phyloP scores from a whole-genome alignment of 2,797 vertebrate genomes.

The Sitta carolinensis region DNA sequence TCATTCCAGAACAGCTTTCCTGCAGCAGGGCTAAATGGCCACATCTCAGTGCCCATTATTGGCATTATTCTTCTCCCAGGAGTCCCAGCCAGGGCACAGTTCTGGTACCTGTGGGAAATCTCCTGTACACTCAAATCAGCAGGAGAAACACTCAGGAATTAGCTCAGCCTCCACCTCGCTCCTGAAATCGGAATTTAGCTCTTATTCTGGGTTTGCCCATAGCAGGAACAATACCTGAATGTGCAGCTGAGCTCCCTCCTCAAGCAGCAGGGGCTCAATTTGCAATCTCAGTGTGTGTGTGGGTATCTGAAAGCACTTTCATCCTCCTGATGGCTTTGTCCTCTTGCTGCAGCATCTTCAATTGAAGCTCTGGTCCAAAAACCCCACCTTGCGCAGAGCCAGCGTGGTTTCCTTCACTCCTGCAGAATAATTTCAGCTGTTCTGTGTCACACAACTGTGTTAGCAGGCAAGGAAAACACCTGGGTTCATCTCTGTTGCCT shows the following conservation, averaged over 20 bases:
- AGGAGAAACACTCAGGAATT: neutral
- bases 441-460: neutral
- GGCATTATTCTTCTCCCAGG: neutral
- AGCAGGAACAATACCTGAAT: neutral
- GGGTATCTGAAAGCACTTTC: neutral
- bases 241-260: neutral
- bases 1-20: neutral
- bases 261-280: neutral
- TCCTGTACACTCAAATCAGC: neutral
- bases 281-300: neutral
- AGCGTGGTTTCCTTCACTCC: neutral
- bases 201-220: neutral
- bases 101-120: neutral
- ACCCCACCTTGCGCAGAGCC: neutral
- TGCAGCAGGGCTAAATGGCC: neutral
- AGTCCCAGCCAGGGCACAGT: neutral
- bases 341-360: neutral
- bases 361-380: neutral
- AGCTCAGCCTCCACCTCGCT: neutral
- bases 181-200: neutral
- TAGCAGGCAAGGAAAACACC: neutral
- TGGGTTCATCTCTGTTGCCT: neutral
- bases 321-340: neutral
- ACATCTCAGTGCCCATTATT: neutral
- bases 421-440: neutral